These are phyloP conservation scores for Melieria picta DNA, from an alignment of 2,888 invertebrate genomes.

Conservation along the genomic window DNA sequence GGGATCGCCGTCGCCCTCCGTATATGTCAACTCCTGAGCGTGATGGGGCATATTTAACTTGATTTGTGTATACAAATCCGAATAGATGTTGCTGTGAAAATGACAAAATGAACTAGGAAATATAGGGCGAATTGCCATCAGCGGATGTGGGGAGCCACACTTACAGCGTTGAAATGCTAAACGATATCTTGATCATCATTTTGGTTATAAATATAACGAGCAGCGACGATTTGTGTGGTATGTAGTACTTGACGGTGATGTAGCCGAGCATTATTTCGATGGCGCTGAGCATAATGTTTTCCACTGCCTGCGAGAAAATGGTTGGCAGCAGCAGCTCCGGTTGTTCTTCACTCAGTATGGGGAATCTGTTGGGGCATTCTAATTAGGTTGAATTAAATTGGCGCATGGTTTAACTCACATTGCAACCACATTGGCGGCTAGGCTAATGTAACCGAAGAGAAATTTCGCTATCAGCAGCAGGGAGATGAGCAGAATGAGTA, in stretches of 20 bases:
- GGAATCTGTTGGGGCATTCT: conserved; percentile 50
- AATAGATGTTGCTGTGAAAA: conserved; percentile 52
- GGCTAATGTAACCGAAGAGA: conserved; percentile 51
- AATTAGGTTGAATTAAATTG: neutral
- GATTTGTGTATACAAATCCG: conserved; percentile 52
- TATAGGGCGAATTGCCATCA: neutral
- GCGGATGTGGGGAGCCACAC: conserved; percentile 8
- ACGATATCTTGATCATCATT: conserved; percentile 48
- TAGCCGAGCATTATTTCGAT: conserved; percentile 55
- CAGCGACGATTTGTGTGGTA: conserved; percentile 47
- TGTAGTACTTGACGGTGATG: conserved; percentile 48
- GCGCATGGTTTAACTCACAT: conserved; percentile 51
- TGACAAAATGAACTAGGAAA: neutral
- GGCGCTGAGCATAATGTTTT: conserved; percentile 52
- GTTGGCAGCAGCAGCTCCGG: conserved; percentile 59
- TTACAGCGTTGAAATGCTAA: conserved; percentile 52
- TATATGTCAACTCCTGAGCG: neutral
- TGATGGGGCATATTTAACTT: conserved; percentile 22
- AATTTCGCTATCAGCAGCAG: conserved; percentile 55
- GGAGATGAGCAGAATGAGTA: conserved; percentile 52
- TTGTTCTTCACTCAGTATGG: conserved; percentile 55
- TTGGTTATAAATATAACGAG: conserved; percentile 52
- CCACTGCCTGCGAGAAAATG: conserved; percentile 53
- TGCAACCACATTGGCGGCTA: conserved; percentile 59
- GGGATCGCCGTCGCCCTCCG: neutral